phyloP scores from a whole-genome alignment of 92 coral and sea anemone species.

The Phenganax subtilis region DNA sequence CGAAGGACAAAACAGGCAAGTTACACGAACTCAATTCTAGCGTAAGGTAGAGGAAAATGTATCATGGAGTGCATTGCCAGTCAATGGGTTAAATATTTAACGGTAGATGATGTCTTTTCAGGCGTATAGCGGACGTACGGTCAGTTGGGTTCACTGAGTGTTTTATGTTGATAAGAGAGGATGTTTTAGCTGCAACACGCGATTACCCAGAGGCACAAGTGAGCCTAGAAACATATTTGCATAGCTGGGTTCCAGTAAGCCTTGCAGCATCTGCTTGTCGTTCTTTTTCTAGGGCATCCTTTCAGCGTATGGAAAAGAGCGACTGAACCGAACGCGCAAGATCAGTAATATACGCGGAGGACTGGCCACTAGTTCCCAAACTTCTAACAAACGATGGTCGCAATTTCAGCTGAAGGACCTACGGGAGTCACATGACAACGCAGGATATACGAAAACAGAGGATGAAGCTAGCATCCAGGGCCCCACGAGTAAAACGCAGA shows the following conservation, averaged over 20 bases:
- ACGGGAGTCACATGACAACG: conserved; percentile 31
- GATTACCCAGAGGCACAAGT: conserved; percentile 99
- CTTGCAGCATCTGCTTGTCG: not conserved
- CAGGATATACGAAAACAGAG: conserved; percentile 1
- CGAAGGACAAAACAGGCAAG: conserved; percentile 35
- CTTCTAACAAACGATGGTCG: conserved; percentile 1
- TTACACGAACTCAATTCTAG: not conserved
- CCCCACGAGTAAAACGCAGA: not conserved
- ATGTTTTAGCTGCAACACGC: conserved; percentile 76
- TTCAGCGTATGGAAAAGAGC: conserved; percentile 32
- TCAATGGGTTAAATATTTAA: no score
- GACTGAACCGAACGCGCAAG: conserved; percentile 27
- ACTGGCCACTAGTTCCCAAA: not conserved
- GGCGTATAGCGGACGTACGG: conserved; percentile 93
- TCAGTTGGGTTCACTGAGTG: conserved; percentile 89
- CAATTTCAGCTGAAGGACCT: conserved; percentile 12
- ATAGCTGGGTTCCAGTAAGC: not conserved
- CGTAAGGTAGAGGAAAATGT: no score
- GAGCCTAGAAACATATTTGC: not conserved
- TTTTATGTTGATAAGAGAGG: conserved; percentile 84
- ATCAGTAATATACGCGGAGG: not conserved
- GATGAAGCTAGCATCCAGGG: not conserved
- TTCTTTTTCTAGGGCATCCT: conserved; percentile 17
- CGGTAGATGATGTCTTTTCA: conserved; percentile 22
- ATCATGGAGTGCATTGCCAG: no score